A percentile compares a stretch with the other conserved stretches of the same genome.
Conservation (phyloP, 2,888 invertebrate species). For the Cactoblastis cactorum region DNA sequence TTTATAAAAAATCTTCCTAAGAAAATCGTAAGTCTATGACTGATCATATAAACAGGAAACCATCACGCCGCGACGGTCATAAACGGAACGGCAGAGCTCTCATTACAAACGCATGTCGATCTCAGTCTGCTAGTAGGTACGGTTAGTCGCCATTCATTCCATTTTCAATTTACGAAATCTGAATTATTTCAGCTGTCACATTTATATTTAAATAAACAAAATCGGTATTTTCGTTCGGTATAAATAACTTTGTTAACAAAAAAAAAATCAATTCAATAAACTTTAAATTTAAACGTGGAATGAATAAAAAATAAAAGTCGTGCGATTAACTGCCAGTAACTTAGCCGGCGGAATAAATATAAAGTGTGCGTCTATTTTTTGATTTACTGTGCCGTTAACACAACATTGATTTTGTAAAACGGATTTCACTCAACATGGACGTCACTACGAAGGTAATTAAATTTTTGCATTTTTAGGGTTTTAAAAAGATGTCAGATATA, state of each 20-base stretch:
- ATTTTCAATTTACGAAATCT: not conserved
- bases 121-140: slow-evolving; percentile 26
- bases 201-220: too few species aligned
- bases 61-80: slow-evolving; percentile 43
- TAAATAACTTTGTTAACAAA: too few species aligned
- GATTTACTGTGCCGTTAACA: too few species aligned
- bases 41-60: slow-evolving; percentile 51
- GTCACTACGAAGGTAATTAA: not conserved
- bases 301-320: not conserved
- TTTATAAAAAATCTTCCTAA: not conserved
- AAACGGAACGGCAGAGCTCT: slow-evolving; percentile 36
- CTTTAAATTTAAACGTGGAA: not conserved
- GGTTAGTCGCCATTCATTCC: slow-evolving; percentile 14
- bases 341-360: slow-evolving; percentile 1
- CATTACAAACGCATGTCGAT: slow-evolving; percentile 41
- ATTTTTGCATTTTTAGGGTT: too few species aligned
- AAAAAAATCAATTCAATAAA: too few species aligned
- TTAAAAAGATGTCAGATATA: too few species aligned
- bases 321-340: not conserved
- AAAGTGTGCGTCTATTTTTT: slow-evolving; percentile 1
- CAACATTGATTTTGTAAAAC: not conserved
- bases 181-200: too few species aligned
- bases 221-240: too few species aligned
- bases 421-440: not conserved
- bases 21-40: slow-evolving; percentile 22